Evolutionary conservation across 2,888 invertebrate species (phyloP), one percentile per base, ranked within the genome.

Genomic region (Ypsolopha scabrella): DNA sequence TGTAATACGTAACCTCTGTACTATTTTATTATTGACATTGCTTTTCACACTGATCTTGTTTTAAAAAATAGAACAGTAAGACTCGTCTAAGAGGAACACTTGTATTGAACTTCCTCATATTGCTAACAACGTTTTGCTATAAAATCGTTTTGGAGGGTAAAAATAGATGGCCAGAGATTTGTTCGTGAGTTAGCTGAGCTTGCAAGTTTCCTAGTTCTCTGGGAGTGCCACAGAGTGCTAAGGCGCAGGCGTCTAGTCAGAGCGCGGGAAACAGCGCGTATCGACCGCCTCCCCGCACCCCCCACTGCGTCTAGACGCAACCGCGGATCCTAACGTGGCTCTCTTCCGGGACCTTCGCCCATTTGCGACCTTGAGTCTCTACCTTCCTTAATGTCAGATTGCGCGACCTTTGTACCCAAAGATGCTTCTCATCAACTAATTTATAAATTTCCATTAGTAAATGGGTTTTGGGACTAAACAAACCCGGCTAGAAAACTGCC

Each of bases 251-350:
- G 85, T 77, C 61, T 67, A 67, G 57, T 24, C 63, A 55, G 68
- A 83, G 81, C 85, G 85, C 85, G 85, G 83, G 85, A 86, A 85
- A 82, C 80, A 76, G 81, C 77, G 73, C 69, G 75, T 83, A 86
- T 86, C 85, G 86, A 85, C 79, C 85, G 74, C 60, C 66, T 62
- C 68, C 54, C 72, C 74, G 66, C 72, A 64, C 60, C 72, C 72
- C 80, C 75, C 74, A 59, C 75, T 67, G 66, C 77, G 86, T 83
- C 85, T 86, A 86, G 83, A 83, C 86, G 80, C 78, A 75, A 80
- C 75, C 78, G 76, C 70, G 68, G 69, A 75, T 69, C 72, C 63
- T 48, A 51, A 47, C 52, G 44, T 47, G 51, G 50, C 52, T 73
- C 68, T 79, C 76, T 85, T 83, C 83, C 85, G 85, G 83, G 81